Evolutionary conservation across 2,113 vertebrate species (phyloP).

Genomic region (Sclerurus mexicanus): DNA sequence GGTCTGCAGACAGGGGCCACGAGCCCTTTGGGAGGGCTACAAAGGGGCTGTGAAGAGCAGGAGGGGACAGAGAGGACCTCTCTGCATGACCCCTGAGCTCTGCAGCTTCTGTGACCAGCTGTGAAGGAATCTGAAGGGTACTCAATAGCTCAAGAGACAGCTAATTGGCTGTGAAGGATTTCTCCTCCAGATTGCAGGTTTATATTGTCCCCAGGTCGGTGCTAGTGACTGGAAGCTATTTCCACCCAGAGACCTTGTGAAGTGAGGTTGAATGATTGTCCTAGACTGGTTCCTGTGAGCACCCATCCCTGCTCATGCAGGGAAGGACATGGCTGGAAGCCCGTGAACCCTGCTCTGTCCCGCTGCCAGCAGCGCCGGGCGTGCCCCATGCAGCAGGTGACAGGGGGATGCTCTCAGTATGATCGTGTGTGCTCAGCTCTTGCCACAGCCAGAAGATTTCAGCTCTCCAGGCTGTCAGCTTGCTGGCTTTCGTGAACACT

Average conservation of each 20-base stretch:
- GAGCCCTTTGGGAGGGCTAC: not conserved
- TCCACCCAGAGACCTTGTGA: not conserved
- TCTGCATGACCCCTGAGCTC: not conserved
- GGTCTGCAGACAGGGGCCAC: not conserved
- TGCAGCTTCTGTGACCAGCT: not conserved
- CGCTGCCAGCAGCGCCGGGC: not conserved
- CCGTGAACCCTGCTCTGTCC: not conserved
- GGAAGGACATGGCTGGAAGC: not conserved
- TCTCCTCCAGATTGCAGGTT: not conserved
- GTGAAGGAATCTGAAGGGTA: not conserved
- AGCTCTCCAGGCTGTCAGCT: not conserved
- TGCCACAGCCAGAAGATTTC: not conserved
- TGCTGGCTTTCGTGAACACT: not conserved
- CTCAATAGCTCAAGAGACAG: not conserved
- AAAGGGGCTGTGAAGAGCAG: not conserved
- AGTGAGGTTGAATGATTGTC: not conserved
- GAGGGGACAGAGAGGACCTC: not conserved
- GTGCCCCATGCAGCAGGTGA: fast-evolving
- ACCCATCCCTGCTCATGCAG: not conserved
- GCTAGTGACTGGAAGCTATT: not conserved
- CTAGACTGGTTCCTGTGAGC: not conserved
- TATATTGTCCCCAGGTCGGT: not conserved
- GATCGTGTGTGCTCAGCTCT: fast-evolving
- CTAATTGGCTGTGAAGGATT: not conserved
- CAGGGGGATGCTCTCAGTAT: fast-evolving